phyloP scores from a whole-genome alignment of 2,888 invertebrate species.

The Malacosoma neustria region DNA sequence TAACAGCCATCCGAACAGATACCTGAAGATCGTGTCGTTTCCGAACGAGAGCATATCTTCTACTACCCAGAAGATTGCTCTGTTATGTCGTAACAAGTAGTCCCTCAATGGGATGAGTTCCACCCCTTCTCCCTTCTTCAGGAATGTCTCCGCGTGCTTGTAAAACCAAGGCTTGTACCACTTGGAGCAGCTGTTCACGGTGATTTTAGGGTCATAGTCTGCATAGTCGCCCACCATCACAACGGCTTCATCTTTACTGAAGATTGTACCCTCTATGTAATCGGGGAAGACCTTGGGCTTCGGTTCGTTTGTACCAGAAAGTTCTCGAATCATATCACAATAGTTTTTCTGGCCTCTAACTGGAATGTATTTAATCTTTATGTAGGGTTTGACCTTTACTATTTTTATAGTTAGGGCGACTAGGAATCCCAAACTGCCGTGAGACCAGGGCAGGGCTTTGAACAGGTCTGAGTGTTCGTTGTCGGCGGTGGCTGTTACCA shows the following conservation, averaged over 20 bases:
- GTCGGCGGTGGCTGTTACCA: slow-evolving; percentile 71
- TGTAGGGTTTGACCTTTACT: slow-evolving; percentile 77
- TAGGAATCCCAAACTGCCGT: slow-evolving; percentile 79
- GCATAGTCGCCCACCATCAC: slow-evolving; percentile 80
- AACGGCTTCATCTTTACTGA: slow-evolving; percentile 76
- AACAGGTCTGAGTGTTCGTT: slow-evolving; percentile 76
- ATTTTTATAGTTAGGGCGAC: slow-evolving; percentile 78
- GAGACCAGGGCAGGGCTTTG: slow-evolving; percentile 78
- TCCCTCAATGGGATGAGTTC: slow-evolving; percentile 78
- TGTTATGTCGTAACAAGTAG: slow-evolving; percentile 78
- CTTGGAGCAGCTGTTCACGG: slow-evolving; percentile 71
- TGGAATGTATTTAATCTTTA: slow-evolving; percentile 78
- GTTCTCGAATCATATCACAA: slow-evolving; percentile 74
- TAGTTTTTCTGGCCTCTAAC: slow-evolving; percentile 77
- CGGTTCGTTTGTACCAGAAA: slow-evolving; percentile 73
- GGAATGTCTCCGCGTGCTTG: slow-evolving; percentile 77
- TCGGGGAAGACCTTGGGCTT: slow-evolving; percentile 65
- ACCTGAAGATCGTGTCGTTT: slow-evolving; percentile 77
- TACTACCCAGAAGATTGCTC: slow-evolving; percentile 83
- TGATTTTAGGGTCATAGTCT: slow-evolving; percentile 66
- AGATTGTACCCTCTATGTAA: slow-evolving; percentile 80
- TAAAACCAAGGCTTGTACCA: slow-evolving; percentile 86
- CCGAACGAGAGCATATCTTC: slow-evolving; percentile 83
- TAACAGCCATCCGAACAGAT: slow-evolving; percentile 78
- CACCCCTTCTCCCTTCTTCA: slow-evolving; percentile 65